These are phyloP conservation scores for Oreochromis aureus DNA, from an alignment of 2,113 vertebrate genomes.

Conservation along the genomic window DNA sequence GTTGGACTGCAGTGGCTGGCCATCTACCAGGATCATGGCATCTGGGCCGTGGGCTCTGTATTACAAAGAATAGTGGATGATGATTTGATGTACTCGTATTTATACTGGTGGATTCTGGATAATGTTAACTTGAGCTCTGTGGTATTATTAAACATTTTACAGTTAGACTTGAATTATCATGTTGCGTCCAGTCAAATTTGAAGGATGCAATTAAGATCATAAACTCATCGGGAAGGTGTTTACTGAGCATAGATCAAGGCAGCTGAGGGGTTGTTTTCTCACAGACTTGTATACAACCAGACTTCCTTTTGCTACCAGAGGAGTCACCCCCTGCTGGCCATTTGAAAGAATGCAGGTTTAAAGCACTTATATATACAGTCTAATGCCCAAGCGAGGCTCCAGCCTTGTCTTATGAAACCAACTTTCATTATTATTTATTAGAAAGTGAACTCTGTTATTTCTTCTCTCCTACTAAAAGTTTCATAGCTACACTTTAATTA, in stretches of 20 bases:
- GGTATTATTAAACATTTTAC: background rate
- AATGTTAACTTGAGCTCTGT: background rate
- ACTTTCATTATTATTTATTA: background rate
- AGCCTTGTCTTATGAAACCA: background rate
- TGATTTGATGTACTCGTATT: background rate
- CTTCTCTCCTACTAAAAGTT: background rate
- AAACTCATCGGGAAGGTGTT: background rate
- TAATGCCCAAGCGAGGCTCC: background rate
- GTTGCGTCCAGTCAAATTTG: background rate
- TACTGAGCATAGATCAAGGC: background rate
- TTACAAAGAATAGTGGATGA: background rate
- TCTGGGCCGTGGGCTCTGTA: constrained; percentile 94
- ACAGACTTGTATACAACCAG: background rate
- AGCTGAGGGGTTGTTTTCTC: background rate
- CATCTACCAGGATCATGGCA: constrained; percentile 94
- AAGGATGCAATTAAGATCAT: background rate
- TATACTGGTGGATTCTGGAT: background rate
- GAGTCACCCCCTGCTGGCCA: background rate
- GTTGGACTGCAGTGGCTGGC: constrained; percentile 90
- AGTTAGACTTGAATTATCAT: background rate
- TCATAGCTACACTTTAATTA: background rate
- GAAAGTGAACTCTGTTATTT: background rate
- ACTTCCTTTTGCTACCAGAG: background rate
- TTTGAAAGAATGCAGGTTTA: background rate
- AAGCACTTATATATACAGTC: background rate